Conservation (phyloP, 2,888 invertebrate genomes). For the Eupithecia subumbrata region DNA sequence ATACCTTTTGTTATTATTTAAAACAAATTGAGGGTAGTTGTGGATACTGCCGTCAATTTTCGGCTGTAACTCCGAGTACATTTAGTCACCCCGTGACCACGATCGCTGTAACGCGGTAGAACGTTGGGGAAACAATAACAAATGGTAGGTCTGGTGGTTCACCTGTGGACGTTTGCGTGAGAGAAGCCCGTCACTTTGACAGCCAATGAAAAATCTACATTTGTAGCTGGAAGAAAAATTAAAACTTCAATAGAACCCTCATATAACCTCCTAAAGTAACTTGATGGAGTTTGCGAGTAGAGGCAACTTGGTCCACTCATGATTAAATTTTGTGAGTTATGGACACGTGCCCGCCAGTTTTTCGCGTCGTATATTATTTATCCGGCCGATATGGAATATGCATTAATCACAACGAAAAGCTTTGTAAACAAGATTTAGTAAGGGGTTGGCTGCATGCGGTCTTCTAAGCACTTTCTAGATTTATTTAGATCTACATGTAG, state of each 20-base stretch:
- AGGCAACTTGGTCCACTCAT: constrained; percentile 60
- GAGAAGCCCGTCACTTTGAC: too few species aligned
- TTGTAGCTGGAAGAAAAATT: neutral
- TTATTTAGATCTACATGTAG: neutral
- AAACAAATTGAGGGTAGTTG: too few species aligned
- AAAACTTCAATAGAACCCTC: neutral
- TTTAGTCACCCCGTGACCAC: too few species aligned
- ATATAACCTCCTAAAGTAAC: constrained; percentile 2
- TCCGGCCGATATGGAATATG: constrained; percentile 67
- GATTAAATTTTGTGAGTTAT: constrained; percentile 77
- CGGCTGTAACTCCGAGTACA: too few species aligned
- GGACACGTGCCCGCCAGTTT: constrained; percentile 65
- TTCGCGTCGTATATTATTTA: constrained; percentile 70
- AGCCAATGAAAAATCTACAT: neutral
- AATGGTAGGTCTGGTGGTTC: too few species aligned
- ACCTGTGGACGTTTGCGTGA: too few species aligned
- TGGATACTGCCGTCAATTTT: too few species aligned
- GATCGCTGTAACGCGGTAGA: too few species aligned
- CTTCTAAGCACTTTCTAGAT: neutral
- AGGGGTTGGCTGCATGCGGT: constrained; percentile 6
- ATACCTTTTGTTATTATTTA: too few species aligned
- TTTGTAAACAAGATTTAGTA: constrained; percentile 62
- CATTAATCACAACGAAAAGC: constrained; percentile 61
- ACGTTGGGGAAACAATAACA: too few species aligned
- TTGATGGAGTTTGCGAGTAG: constrained; percentile 34